Conservation (phyloP, 1,140 invertebrate genomes). For the Apis laboriosa region DNA sequence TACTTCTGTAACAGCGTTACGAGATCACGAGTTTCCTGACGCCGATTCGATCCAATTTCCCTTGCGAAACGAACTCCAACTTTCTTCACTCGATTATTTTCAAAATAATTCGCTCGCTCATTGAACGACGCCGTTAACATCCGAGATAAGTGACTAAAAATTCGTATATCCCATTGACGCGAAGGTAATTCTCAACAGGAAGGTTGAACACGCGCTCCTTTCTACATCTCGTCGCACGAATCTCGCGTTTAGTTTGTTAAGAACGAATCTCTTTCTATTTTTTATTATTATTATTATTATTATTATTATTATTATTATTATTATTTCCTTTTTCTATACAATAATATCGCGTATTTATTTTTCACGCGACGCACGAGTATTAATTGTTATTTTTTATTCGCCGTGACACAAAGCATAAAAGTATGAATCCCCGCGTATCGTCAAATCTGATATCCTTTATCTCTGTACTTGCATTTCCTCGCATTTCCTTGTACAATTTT, state of each 20-base stretch:
- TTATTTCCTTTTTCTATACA: neutral
- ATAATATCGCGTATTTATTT: conserved; percentile 29
- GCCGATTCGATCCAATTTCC: neutral
- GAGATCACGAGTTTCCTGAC: neutral
- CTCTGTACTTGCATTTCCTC: neutral
- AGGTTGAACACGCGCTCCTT: neutral
- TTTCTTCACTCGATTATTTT: neutral
- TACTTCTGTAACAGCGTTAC: too few relatives aligned
- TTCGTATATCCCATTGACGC: neutral
- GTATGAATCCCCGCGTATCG: neutral
- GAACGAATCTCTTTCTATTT: neutral
- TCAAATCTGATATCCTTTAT: neutral
- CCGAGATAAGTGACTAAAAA: neutral
- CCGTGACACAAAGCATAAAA: neutral
- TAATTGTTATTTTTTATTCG: neutral
- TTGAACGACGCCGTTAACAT: neutral
- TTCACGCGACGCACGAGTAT: neutral
- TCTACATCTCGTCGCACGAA: neutral
- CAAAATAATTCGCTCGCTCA: neutral
- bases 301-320: too few relatives aligned
- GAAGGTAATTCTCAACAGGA: neutral
- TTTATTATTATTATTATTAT: neutral
- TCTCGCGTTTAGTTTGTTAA: conserved; percentile 22
- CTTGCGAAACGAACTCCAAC: neutral
- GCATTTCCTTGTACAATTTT: conserved; percentile 15